Evolutionary conservation across 2,888 invertebrate genomes (phyloP).

Genomic region (Cerceris ruficornis): DNA sequence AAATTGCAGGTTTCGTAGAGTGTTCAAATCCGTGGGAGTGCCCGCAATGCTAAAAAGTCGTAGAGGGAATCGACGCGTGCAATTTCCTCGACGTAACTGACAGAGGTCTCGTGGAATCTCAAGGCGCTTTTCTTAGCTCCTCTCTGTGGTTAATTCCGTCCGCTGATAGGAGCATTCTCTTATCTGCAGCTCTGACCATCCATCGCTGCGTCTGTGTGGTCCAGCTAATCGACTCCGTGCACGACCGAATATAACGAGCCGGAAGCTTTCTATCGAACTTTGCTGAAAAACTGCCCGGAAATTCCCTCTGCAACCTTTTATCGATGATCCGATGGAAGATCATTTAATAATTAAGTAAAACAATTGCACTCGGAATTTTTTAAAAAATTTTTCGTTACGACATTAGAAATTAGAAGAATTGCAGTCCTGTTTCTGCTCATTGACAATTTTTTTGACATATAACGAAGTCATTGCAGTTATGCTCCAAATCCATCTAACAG

Average conservation of each 20-base stretch:
- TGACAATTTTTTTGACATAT: too few relatives aligned
- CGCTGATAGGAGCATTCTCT: conserved; percentile 46
- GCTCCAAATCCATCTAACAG: too few relatives aligned
- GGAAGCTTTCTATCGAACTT: background rate
- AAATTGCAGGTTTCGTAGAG: too few relatives aligned
- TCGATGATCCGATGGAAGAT: too few relatives aligned
- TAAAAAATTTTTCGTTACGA: too few relatives aligned
- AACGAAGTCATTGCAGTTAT: too few relatives aligned
- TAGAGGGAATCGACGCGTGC: conserved; percentile 8
- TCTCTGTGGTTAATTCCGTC: conserved; percentile 55
- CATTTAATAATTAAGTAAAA: too few relatives aligned
- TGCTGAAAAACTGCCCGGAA: background rate
- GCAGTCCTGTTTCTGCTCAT: too few relatives aligned
- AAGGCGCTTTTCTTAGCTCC: conserved; percentile 49
- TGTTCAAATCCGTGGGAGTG: background rate
- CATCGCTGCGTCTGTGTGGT: conserved; percentile 27
- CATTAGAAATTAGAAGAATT: too few relatives aligned
- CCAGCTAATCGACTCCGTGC: conserved; percentile 31
- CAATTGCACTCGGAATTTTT: too few relatives aligned
- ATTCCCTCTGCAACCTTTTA: background rate
- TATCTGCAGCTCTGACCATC: conserved; percentile 47
- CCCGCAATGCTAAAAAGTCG: background rate
- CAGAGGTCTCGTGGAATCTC: conserved; percentile 26
- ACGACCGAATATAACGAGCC: conserved; percentile 9
- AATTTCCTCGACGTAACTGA: conserved; percentile 24